Percentiles rank a stretch among this genome's conserved stretches.
Evolutionary conservation across 2,113 vertebrate genomes (phyloP).

Genomic region (Peromyscus leucopus): DNA sequence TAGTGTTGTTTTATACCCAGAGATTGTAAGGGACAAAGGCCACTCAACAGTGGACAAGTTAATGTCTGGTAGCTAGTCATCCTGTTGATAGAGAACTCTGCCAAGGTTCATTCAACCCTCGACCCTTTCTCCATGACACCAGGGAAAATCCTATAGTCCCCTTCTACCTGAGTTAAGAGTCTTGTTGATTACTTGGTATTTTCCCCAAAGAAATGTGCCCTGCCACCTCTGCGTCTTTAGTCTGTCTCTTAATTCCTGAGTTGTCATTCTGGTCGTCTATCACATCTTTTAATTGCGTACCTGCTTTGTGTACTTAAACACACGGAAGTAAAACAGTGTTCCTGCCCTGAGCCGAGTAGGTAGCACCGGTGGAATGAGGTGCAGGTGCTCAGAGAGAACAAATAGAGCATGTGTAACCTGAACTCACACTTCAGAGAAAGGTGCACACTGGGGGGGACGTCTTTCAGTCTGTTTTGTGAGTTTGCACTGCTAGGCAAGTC

Average conservation of each 20-base stretch:
- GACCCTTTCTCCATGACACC: neutral
- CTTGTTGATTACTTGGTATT: neutral
- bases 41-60: neutral
- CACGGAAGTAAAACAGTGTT: neutral
- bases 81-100: neutral
- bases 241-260: neutral
- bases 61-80: neutral
- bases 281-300: neutral
- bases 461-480: neutral
- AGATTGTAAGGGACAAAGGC: neutral
- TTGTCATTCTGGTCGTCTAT: neutral
- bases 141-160: neutral
- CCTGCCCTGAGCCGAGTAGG: neutral
- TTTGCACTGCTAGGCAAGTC: neutral
- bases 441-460: neutral
- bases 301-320: slow-evolving; percentile 12
- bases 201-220: neutral
- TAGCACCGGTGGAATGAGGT: neutral
- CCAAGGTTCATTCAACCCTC: neutral
- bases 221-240: neutral
- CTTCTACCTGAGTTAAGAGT: neutral
- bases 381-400: neutral
- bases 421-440: neutral
- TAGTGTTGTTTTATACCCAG: slow-evolving; percentile 13
- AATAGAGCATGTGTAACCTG: neutral